Conservation (phyloP, 2,888 invertebrate species). For the Morpho achilles region DNA sequence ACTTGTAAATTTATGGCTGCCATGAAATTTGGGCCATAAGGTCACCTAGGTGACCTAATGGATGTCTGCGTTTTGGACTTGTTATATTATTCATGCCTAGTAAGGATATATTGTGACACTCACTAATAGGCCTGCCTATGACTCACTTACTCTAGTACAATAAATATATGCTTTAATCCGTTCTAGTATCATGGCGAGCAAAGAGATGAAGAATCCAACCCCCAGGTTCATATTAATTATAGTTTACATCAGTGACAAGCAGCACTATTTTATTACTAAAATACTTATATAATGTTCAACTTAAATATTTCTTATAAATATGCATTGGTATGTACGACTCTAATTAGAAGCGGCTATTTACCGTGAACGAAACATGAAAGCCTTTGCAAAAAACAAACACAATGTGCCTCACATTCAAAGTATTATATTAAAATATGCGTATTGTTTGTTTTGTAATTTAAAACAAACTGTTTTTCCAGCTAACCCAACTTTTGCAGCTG, state of each 20-base stretch:
- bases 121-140: too few species aligned
- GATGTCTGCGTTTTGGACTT: too few species aligned
- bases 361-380: constrained; percentile 10
- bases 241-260: constrained; percentile 1
- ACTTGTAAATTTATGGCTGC: too few species aligned
- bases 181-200: too few species aligned
- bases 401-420: constrained; percentile 1
- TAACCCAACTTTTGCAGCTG: too few species aligned
- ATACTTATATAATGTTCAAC: constrained; percentile 3
- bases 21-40: too few species aligned
- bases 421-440: constrained; percentile 5
- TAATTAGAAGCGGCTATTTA: constrained; percentile 5
- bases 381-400: constrained; percentile 4
- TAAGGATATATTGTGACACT: too few species aligned
- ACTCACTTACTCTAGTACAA: too few species aligned
- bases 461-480: background rate
- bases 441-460: constrained; percentile 2
- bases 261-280: constrained; percentile 1
- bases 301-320: constrained; percentile 15
- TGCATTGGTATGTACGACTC: constrained; percentile 9
- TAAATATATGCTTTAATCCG: too few species aligned
- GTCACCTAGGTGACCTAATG: too few species aligned
- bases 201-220: background rate
- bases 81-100: too few species aligned
- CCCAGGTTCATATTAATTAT: background rate